Evolutionary conservation across 2,888 invertebrate genomes (phyloP), one percentile per base, ranked within the genome.

Genomic region (Metopia argyrocephala): DNA sequence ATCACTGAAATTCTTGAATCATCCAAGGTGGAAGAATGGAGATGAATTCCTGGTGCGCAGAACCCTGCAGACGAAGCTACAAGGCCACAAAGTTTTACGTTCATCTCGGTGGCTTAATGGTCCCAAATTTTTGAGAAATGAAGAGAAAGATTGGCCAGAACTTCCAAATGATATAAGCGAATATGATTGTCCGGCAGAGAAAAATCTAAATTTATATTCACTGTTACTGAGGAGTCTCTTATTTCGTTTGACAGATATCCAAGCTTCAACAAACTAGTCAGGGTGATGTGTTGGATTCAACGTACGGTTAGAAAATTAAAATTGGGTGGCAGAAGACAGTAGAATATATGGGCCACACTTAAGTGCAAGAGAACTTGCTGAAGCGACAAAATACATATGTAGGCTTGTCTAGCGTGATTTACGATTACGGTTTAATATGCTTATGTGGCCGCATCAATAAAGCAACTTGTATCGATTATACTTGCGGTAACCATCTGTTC

Each of bases 41-140:
- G 52, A 27, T 76, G 75, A 68, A 45, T 76, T 27, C 75, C 75
- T 2, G 75, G 75, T 38, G 20, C 23, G n/a, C 31, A 50, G 7
- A 76, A 76, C 46, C 76, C 76, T 2, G 61, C 70, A 18, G 70
- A 70, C 20, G 73, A 73, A 2, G 69, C 69, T 2, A 75, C 66
- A 20, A 61, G 66, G 25, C 74, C 66, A 6, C 66, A 75, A 7
- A 28, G 66, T 21, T 75, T 68, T 59, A 61, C 75, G 6, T 54
- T 12, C 46, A n/a, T 69, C 57, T 6, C 5, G 31, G 15, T 69
- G 69, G 69, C 5, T 69, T 7, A 69, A 69, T 23, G 69, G 69
- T 18, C 28, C 46, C 38, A 20, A 2, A 18, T 68, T 68, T 54
- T 56, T 68, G 4, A 54, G 18, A 2, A 25, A 56, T 9, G 15